Evolutionary conservation across 2,888 invertebrate species (phyloP).

Genomic region (Scaptomyza polygonia): DNA sequence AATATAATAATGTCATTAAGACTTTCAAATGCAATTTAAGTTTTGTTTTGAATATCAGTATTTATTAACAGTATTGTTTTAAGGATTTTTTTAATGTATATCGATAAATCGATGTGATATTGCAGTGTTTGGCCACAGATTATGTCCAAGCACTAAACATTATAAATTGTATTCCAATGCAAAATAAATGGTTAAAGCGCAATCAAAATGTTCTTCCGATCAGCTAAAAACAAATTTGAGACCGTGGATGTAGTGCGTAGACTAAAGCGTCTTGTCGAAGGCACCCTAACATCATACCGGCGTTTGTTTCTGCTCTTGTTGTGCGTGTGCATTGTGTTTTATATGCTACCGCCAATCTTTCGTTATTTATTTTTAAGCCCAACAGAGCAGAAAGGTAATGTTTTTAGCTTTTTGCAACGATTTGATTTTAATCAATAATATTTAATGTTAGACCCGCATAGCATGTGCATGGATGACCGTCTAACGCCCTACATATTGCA

Average conservation of each 20-base stretch:
- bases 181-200: slow-evolving; percentile 37
- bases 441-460: slow-evolving; percentile 84
- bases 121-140: slow-evolving; percentile 56
- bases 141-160: slow-evolving; percentile 57
- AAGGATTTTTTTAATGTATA: background rate
- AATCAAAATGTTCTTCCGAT: slow-evolving; percentile 81
- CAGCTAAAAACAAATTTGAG: slow-evolving; percentile 83
- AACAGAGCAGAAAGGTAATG: slow-evolving; percentile 83
- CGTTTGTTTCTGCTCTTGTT: slow-evolving; percentile 84
- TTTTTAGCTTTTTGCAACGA: background rate
- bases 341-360: slow-evolving; percentile 88
- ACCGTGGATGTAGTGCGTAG: slow-evolving; percentile 81
- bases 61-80: background rate
- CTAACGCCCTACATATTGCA: slow-evolving; percentile 87
- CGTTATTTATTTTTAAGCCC: slow-evolving; percentile 87
- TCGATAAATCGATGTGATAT: slow-evolving; percentile 49
- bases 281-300: slow-evolving; percentile 82
- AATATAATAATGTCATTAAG: background rate
- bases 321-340: slow-evolving; percentile 87
- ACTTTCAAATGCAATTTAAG: background rate
- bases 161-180: slow-evolving; percentile 49
- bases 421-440: background rate
- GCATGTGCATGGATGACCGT: slow-evolving; percentile 88
- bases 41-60: background rate
- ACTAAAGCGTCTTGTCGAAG: slow-evolving; percentile 81